Evolutionary conservation across 1,140 invertebrate genomes (phyloP), one percentile per base, ranked within the genome.

Genomic region (Leptinotarsa lineolata): DNA sequence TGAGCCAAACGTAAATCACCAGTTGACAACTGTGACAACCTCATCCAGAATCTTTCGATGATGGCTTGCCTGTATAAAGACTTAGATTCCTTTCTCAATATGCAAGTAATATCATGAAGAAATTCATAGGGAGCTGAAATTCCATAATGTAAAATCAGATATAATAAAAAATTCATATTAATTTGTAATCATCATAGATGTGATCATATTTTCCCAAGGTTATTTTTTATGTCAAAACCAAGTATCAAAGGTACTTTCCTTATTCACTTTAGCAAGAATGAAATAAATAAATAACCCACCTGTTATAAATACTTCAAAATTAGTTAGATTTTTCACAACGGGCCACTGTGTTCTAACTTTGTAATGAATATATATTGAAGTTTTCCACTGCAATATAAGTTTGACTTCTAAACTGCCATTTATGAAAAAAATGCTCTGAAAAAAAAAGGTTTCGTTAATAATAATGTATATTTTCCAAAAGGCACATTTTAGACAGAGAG

Each of bases 81-180:
- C 77, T 89, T 89, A 18, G 91, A 86, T 58, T 88, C 88, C 76
- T 91, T 91, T 76, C 92, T 92, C 24, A 88, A 88, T 24, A 90
- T 82, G 82, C 91, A 93, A 2, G 91, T 93, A 20, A 94, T 90
- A 79, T 95, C 93, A 81, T 94, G 92, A 18, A 94, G 84, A 85
- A 94, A 94, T 80, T 94, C 92, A 81, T 95, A 94, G 2, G 91
- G 90, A 3, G 91, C 92, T 89, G 83, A 85, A 64, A 86, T 54
- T 54, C 18, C 76, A 13, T 22, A 39, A 39, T 39, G 30, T 20
- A 59, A 59, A 59, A 59, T 59, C 1, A 59, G 20, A 59, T n/a
- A 72, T 63, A 67, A 64, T 21, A 70, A 61, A 74, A 79, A 76
- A 2, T 22, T 2, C 21, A 22, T 22, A 2, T 22, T 22, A 22